Evolutionary conservation across 2,113 vertebrate species (phyloP).

Genomic region (Vombatus ursinus): DNA sequence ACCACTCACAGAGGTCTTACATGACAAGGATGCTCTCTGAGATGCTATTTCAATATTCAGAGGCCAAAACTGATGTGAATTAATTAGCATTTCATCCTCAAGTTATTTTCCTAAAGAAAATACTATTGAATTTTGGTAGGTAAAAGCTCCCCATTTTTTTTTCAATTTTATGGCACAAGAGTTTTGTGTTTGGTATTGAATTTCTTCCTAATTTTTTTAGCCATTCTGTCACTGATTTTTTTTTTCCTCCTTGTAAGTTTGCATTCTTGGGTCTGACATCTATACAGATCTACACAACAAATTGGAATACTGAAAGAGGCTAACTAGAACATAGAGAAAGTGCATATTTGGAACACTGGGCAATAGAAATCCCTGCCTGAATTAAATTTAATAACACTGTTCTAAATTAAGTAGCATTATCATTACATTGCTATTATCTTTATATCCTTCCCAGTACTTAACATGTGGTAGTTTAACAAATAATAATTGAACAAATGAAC

Average conservation of each 20-base stretch:
- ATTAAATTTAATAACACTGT: neutral
- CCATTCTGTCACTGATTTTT: neutral
- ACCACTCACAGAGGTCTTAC: neutral
- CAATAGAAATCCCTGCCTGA: neutral
- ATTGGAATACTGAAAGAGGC: neutral
- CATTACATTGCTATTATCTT: neutral
- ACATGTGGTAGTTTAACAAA: no score
- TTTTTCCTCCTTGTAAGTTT: neutral
- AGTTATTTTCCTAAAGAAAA: neutral
- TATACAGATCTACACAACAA: neutral
- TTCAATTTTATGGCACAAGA: conserved; percentile 1
- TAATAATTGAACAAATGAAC: neutral
- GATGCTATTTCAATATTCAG: neutral
- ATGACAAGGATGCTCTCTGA: neutral
- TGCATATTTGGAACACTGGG: neutral
- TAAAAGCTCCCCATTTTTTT: neutral
- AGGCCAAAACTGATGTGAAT: neutral
- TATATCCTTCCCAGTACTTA: neutral
- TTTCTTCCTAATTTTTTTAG: neutral
- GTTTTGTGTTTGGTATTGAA: neutral
- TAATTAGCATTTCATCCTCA: neutral
- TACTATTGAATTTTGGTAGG: neutral
- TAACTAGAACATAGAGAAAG: neutral
- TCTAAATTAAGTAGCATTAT: neutral
- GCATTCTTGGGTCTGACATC: neutral